Evolutionary conservation across 2,888 invertebrate species (phyloP), one percentile per base, ranked within the genome.

Genomic region (Drosophila mimica): DNA sequence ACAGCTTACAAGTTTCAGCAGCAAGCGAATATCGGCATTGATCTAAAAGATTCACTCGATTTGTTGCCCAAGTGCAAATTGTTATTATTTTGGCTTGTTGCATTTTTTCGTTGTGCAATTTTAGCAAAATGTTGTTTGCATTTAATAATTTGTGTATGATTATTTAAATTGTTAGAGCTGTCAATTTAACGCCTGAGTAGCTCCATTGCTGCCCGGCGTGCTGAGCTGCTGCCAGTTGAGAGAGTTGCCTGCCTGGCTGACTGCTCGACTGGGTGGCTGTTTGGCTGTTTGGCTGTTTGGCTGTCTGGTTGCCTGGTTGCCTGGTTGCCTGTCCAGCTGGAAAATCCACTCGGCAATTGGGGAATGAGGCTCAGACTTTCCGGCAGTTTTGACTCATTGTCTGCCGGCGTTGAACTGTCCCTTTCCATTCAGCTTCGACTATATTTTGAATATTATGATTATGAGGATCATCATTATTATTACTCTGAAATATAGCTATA

Each of bases 311-410:
- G 54, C 5, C 34, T 33, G 17, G 28, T 25, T 54, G 54, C 2
- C 34, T 33, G 17, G 25, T 6, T 70, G 77, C 63, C n/a, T 53
- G 78, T 25, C 72, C 65, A 82, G 61, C 68, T 82, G 90, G 87
- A 84, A 84, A 84, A 84, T 90, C 87, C 77, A 70, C 72, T 82
- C 64, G 68, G 59, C 66, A 81, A 77, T 48, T 69, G 63, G 51
- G 15, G 43, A 63, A 20, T 20, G 34, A 52, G 34, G 20, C 33
- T 66, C 46, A n/a, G 53, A 54, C n/a, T 31, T 20, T 4, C 36
- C 40, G 31, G 48, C 69, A 60, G 54, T 17, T 25, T 56, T 59
- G 56, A 67, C 49, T 40, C 68, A 49, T 34, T 68, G 54, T 54
- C 54, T 36, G 20, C 25, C 11, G 34, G 6, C 54, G 15, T 6